A percentile compares a stretch with the other conserved stretches of the same genome.
Evolutionary conservation across 1,140 invertebrate genomes (phyloP).

Genomic region (Scaptomyza hsui): DNA sequence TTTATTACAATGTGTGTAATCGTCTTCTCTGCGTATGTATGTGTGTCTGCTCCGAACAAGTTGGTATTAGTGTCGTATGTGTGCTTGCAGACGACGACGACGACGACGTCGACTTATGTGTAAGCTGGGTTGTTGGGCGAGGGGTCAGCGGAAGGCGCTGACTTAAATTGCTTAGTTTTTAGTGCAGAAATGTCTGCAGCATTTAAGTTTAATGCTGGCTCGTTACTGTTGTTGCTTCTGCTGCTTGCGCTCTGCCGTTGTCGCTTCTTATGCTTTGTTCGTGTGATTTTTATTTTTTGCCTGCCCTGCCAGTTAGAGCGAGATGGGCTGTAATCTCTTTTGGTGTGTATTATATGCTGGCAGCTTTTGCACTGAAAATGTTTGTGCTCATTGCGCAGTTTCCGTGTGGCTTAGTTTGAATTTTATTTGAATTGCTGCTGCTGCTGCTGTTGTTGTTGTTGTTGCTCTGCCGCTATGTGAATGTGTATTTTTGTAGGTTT

Average conservation of each 20-base stretch:
- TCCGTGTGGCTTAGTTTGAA: constrained; percentile 64
- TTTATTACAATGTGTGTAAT: constrained; percentile 82
- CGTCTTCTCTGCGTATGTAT: constrained; percentile 42
- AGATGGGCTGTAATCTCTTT: constrained; percentile 41
- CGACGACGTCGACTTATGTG: neutral
- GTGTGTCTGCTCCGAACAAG: constrained; percentile 31
- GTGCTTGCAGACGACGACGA: constrained; percentile 44
- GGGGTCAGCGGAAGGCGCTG: constrained; percentile 25
- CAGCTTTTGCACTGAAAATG: constrained; percentile 43
- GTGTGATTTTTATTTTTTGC: constrained; percentile 28
- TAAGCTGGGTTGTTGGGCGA: neutral
- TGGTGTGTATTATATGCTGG: constrained; percentile 37
- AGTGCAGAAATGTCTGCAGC: constrained; percentile 77
- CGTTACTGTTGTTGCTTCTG: constrained; percentile 39
- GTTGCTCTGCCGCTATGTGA: neutral
- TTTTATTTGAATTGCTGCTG: constrained; percentile 40
- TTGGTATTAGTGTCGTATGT: constrained; percentile 42
- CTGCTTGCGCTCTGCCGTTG: constrained; percentile 35
- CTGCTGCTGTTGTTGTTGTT: constrained; percentile 16
- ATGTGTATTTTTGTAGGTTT: constrained; percentile 4
- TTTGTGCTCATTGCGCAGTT: constrained; percentile 65
- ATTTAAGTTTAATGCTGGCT: constrained; percentile 69
- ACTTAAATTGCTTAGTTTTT: constrained; percentile 75
- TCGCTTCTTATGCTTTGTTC: constrained; percentile 52
- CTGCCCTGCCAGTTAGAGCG: constrained; percentile 25